A percentile compares a stretch with the other conserved stretches of the same genome.
Conservation (phyloP, 2,113 vertebrate species). For the Pseudois nayaur region DNA sequence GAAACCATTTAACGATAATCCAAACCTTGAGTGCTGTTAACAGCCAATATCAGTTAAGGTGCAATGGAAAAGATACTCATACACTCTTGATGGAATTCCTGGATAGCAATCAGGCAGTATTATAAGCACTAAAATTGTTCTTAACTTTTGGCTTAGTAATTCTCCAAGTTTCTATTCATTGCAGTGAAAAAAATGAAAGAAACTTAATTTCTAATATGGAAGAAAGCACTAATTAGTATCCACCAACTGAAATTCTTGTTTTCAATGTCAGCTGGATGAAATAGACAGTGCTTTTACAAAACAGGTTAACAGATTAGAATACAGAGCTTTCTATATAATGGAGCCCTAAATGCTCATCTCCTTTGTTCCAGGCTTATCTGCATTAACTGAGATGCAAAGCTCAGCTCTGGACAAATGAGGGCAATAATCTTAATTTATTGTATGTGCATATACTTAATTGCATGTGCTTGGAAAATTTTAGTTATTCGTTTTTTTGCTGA, state of each 20-base stretch:
- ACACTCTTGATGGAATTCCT: not conserved
- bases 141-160: slow-evolving; percentile 26
- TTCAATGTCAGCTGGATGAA: slow-evolving; percentile 18
- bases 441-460: not conserved
- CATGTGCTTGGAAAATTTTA: not conserved
- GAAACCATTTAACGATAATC: not conserved
- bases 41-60: not conserved
- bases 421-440: slow-evolving; percentile 20
- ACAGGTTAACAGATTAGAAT: slow-evolving; percentile 28
- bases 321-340: not conserved
- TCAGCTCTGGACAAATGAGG: not conserved
- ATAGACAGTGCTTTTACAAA: not conserved
- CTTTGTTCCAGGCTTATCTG: not conserved
- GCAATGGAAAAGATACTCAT: not conserved
- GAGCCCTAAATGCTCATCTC: not conserved
- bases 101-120: not conserved
- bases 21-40: not conserved
- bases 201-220: slow-evolving; percentile 19
- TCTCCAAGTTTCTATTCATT: not conserved
- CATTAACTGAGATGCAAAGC: not conserved
- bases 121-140: not conserved
- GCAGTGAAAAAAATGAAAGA: not conserved
- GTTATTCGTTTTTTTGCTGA: not conserved
- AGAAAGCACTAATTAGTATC: slow-evolving; percentile 28
- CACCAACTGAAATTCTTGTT: slow-evolving; percentile 26